phyloP scores from a whole-genome alignment of 2,113 vertebrate species.

The human (Homo sapiens) region GRCh38 chr1:64258001-64258500 shows the following conservation, averaged over 20 bases:
- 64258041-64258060: background rate
- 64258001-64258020: background rate
- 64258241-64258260: background rate
- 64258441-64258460: no score
- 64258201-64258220: background rate
- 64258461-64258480: no score
- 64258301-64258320: background rate
- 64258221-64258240: background rate
- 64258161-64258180: background rate
- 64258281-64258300: background rate
- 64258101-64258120: background rate
- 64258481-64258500: no score
- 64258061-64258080: background rate
- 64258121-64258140: background rate
- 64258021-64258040: background rate
- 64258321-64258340: background rate
- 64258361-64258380: no score
- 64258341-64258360: no score
- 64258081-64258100: background rate
- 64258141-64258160: background rate
- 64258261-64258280: background rate
- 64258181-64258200: background rate
- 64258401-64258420: no score
- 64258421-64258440: no score
- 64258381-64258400: no score